phyloP scores from a whole-genome alignment of 2,888 invertebrate species.

The Linyphia triangularis region DNA sequence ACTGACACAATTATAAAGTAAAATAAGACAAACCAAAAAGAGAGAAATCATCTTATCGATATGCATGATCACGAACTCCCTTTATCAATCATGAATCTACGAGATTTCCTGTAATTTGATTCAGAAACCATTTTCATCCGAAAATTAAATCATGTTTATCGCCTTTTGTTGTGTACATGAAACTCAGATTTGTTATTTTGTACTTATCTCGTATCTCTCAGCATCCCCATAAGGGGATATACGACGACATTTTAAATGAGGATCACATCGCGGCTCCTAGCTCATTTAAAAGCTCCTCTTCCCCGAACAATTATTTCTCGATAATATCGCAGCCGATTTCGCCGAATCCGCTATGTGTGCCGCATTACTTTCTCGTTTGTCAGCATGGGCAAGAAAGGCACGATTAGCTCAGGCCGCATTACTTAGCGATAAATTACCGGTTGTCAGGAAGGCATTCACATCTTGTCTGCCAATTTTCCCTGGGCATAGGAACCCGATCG shows the following conservation, averaged over 20 bases:
- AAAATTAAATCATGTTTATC: constrained; percentile 43
- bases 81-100: not conserved
- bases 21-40: too few relatives aligned
- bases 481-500: constrained; percentile 26
- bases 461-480: constrained; percentile 17
- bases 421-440: constrained; percentile 72
- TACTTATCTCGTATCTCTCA: constrained; percentile 19
- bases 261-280: constrained; percentile 9
- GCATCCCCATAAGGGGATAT: not conserved
- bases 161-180: not conserved
- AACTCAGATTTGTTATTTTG: constrained; percentile 12
- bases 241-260: constrained; percentile 24
- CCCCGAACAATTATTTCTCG: constrained; percentile 63
- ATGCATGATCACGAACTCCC: too few relatives aligned
- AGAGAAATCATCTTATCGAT: too few relatives aligned
- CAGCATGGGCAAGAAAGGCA: constrained; percentile 27
- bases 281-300: constrained; percentile 53
- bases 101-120: not conserved
- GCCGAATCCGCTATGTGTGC: not conserved
- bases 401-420: constrained; percentile 70
- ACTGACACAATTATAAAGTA: too few relatives aligned
- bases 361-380: constrained; percentile 72
- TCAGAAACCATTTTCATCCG: not conserved
- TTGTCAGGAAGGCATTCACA: constrained; percentile 61
- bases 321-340: constrained; percentile 64